These are phyloP conservation scores for Abramis brama DNA, from an alignment of 2,113 vertebrate genomes.

Conservation along the genomic window DNA sequence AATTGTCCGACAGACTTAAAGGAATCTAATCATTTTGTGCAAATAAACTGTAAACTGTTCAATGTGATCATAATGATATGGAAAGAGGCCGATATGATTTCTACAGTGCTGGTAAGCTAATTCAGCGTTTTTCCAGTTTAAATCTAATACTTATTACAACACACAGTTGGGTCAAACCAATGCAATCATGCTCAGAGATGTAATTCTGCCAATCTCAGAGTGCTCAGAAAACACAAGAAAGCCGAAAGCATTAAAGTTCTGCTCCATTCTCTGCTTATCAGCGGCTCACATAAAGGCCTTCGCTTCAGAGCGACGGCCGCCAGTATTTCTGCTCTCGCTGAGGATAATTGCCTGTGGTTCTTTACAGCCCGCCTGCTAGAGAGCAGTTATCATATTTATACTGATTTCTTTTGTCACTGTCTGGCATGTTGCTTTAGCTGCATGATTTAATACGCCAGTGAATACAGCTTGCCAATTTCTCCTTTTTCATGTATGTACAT, in stretches of 20 bases:
- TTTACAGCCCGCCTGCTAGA: slow-evolving; percentile 47
- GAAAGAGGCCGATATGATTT: background rate
- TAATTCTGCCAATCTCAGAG: slow-evolving; percentile 8
- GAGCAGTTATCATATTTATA: slow-evolving; percentile 58
- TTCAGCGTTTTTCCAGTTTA: slow-evolving; percentile 17
- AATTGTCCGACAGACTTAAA: background rate
- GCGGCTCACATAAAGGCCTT: slow-evolving; percentile 68
- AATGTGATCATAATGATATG: background rate
- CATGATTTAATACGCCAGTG: slow-evolving; percentile 59
- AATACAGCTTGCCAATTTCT: slow-evolving; percentile 58
- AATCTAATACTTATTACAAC: background rate
- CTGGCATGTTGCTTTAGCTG: slow-evolving; percentile 54
- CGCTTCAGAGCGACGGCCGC: slow-evolving; percentile 55
- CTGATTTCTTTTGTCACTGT: slow-evolving; percentile 62
- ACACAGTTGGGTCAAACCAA: slow-evolving; percentile 32
- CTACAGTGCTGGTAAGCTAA: background rate
- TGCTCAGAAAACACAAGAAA: slow-evolving; percentile 13
- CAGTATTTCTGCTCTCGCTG: slow-evolving; percentile 54
- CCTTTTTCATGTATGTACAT: slow-evolving; percentile 49
- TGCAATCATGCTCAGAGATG: slow-evolving; percentile 31
- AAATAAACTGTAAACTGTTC: background rate
- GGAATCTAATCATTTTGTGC: too few relatives aligned
- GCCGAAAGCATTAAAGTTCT: slow-evolving; percentile 41
- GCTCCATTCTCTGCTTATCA: slow-evolving; percentile 68
- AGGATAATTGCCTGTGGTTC: slow-evolving; percentile 69